Base-by-base conservation (phyloP, 2,888 invertebrate species). In the Euplagia quadripunctaria region DNA sequence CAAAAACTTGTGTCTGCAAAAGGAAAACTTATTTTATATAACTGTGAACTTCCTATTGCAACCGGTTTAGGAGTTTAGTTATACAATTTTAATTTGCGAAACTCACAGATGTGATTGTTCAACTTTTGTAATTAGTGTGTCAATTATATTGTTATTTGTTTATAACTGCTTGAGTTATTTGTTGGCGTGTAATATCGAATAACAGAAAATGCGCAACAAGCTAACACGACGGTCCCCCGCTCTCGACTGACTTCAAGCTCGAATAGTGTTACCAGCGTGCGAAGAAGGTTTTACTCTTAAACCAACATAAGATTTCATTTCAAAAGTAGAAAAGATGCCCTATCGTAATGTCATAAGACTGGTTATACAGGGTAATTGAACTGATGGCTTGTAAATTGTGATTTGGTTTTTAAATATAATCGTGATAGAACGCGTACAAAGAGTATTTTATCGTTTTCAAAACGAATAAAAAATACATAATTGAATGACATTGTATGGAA, bases 21-120 rank as follows among this genome's bases (percentile, higher is more conserved):
- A 90, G 31, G 92, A 92, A 91, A 92, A 88, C 82, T 84, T 83
- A 88, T 87, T 93, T 94, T 93, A 94, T 93, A 89, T 94, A 93
- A 94, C 94, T 91, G 91, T 91, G 79, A 82, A 90, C 91, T 93
- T 92, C 91, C 92, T 91, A 88, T 76, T 64, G 74, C 61, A 87
- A 92, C 93, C 88, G 89, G 91, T 91, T 91, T 80, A 68, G 64
- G 71, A 75, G 76, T 77, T 61, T 73, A 73, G 77, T 80, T 79
- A 70, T 67, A 61, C 64, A 64, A 70, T 74, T 79, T 20, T 51
- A 75, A 42, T 76, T 75, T 58, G 75, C 67, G 46, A 74, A 81
- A 81, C 79, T 75, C 85, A 85, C 82, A 74, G 70, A 72, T 77
- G 76, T 49, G 72, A 77, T 74, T 78, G 71, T 79, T 77, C 70